Percentiles rank a stretch among this genome's conserved stretches.
phyloP scores from a whole-genome alignment of 2,888 invertebrate genomes.

The Oeneis ivallda region DNA sequence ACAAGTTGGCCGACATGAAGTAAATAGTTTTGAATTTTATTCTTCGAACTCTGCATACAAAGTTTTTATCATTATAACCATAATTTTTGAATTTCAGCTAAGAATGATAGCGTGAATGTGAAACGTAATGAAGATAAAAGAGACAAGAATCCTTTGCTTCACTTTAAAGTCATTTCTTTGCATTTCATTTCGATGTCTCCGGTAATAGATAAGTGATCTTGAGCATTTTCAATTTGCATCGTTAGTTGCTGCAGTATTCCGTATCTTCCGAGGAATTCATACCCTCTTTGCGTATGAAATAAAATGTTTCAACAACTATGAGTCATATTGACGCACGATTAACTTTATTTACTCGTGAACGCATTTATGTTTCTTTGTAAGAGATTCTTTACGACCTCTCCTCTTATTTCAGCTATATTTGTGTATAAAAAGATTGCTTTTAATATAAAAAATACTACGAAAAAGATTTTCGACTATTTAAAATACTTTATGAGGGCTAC shows the following conservation, averaged over 20 bases:
- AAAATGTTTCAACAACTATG: conserved; percentile 42
- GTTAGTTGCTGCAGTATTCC: conserved; percentile 2
- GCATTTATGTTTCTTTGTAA: conserved; percentile 62
- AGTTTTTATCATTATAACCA: no score
- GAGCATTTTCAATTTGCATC: conserved; percentile 4
- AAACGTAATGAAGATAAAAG: background rate
- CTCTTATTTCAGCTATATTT: conserved; percentile 42
- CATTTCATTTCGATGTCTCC: background rate
- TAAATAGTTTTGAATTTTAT: no score
- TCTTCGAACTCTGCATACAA: no score
- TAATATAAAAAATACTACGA: no score
- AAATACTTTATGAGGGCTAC: no score
- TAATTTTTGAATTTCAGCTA: no score
- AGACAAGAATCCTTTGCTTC: background rate
- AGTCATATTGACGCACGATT: conserved; percentile 56
- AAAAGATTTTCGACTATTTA: no score
- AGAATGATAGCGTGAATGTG: no score
- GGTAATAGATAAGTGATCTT: conserved; percentile 2
- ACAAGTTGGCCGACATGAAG: no score
- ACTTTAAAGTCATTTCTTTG: conserved; percentile 1
- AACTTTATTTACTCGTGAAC: conserved; percentile 64
- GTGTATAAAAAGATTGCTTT: background rate
- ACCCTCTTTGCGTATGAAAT: conserved; percentile 22
- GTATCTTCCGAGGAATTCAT: conserved; percentile 3
- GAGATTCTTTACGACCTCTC: conserved; percentile 51